phyloP scores from a whole-genome alignment of 2,113 vertebrate genomes.

The Lophura nycthemera region DNA sequence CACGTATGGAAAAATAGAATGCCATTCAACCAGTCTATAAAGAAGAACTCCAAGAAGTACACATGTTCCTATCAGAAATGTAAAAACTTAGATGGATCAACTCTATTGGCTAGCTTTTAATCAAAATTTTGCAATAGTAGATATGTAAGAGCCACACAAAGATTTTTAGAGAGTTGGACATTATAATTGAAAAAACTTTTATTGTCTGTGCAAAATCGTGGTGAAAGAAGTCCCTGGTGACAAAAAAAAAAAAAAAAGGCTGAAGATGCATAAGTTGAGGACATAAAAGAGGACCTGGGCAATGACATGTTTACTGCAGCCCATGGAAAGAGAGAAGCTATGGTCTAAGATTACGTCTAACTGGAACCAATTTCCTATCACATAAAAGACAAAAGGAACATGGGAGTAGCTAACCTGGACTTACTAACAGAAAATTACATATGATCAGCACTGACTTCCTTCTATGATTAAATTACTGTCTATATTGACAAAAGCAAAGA shows the following conservation, averaged over 20 bases:
- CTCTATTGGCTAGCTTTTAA: background rate
- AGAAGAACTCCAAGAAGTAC: background rate
- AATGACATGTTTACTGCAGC: background rate
- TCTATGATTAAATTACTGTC: background rate
- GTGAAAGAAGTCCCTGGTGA: background rate
- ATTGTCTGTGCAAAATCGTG: background rate
- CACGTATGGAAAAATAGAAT: background rate
- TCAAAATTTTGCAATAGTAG: background rate
- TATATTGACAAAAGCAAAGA: background rate
- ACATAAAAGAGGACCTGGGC: background rate
- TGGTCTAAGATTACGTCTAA: background rate
- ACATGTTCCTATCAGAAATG: rapidly evolving
- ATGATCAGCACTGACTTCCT: background rate
- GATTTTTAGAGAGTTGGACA: background rate
- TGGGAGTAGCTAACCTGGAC: background rate
- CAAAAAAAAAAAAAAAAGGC: background rate
- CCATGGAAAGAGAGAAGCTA: background rate
- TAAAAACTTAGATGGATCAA: background rate
- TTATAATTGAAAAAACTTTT: background rate
- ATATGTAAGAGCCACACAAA: background rate
- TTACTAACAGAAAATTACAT: background rate
- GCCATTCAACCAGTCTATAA: background rate
- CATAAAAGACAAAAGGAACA: background rate
- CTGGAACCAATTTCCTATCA: background rate
- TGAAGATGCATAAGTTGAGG: background rate